Percentiles rank a stretch among this genome's conserved stretches.
phyloP scores from a whole-genome alignment of 2,888 invertebrate genomes.

The Odontocerum albicorne region DNA sequence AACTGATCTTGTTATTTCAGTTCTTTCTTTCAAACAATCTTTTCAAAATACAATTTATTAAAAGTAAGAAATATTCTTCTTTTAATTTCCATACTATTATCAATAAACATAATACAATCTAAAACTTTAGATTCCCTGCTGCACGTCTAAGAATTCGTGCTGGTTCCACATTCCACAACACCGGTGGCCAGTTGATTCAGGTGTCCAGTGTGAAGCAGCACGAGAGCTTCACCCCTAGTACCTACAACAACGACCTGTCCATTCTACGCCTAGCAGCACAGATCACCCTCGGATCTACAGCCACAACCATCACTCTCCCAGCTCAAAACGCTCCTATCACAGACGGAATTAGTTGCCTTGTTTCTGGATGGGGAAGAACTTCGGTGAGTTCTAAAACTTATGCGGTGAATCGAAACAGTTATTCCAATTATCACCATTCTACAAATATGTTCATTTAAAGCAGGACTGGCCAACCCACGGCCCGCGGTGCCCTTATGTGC shows the following conservation, averaged over 20 bases:
- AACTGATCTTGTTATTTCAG: too few relatives aligned
- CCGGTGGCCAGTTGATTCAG: slow-evolving; percentile 47
- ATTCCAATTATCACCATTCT: too few relatives aligned
- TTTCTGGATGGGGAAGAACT: slow-evolving; percentile 51
- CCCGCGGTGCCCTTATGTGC: background rate
- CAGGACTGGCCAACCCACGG: background rate
- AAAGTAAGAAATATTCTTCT: too few relatives aligned
- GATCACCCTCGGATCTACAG: slow-evolving; percentile 38
- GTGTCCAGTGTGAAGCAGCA: slow-evolving; percentile 44
- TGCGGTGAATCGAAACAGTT: background rate
- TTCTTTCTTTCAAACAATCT: too few relatives aligned
- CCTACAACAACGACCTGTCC: slow-evolving; percentile 11
- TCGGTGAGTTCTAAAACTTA: slow-evolving; percentile 39
- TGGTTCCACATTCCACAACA: slow-evolving; percentile 41
- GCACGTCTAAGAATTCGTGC: slow-evolving; percentile 24
- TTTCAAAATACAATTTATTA: too few relatives aligned
- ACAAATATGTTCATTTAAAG: background rate
- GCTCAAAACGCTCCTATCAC: slow-evolving; percentile 40
- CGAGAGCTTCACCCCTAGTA: slow-evolving; percentile 41
- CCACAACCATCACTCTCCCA: slow-evolving; percentile 41
- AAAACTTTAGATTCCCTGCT: slow-evolving; percentile 12
- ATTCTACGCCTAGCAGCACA: slow-evolving; percentile 2
- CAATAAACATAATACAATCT: too few relatives aligned
- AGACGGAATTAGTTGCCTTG: slow-evolving; percentile 43
- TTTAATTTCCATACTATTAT: too few relatives aligned